These are phyloP conservation scores for Eristalis pertinax DNA, from an alignment of 2,888 invertebrate species.

Conservation along the genomic window DNA sequence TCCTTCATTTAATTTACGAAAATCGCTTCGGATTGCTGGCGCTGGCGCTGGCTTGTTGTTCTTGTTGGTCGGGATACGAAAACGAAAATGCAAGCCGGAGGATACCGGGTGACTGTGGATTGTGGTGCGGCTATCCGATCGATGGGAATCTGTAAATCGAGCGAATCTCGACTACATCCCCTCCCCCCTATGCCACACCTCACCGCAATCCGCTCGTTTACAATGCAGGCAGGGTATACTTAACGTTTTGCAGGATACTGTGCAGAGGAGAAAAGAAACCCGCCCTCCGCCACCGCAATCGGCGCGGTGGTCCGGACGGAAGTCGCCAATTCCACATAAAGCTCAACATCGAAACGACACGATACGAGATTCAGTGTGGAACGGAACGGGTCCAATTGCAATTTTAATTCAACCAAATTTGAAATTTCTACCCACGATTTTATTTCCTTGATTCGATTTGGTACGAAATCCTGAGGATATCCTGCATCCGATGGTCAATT, in stretches of 20 bases:
- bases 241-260: conserved; percentile 56
- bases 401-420: conserved; percentile 71
- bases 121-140: conserved; percentile 27
- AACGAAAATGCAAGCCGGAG: conserved; percentile 27
- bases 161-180: conserved; percentile 36
- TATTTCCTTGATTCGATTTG: conserved; percentile 68
- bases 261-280: conserved; percentile 22
- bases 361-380: not conserved
- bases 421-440: conserved; percentile 70
- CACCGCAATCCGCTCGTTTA: conserved; percentile 54
- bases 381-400: conserved; percentile 50
- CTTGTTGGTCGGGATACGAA: not conserved
- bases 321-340: conserved; percentile 57
- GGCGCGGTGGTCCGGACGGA: conserved; percentile 30
- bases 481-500: conserved; percentile 72
- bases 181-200: not conserved
- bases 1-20: conserved; percentile 70
- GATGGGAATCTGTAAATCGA: conserved; percentile 61
- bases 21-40: conserved; percentile 40
- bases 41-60: conserved; percentile 7
- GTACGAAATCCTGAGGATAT: conserved; percentile 70
- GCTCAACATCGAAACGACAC: conserved; percentile 22
- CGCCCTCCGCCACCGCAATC: not conserved
- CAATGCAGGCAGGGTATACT: conserved; percentile 53
- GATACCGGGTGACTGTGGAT: conserved; percentile 35